Conservation (phyloP, 2,113 vertebrate species). For the Macquaria ambigua region DNA sequence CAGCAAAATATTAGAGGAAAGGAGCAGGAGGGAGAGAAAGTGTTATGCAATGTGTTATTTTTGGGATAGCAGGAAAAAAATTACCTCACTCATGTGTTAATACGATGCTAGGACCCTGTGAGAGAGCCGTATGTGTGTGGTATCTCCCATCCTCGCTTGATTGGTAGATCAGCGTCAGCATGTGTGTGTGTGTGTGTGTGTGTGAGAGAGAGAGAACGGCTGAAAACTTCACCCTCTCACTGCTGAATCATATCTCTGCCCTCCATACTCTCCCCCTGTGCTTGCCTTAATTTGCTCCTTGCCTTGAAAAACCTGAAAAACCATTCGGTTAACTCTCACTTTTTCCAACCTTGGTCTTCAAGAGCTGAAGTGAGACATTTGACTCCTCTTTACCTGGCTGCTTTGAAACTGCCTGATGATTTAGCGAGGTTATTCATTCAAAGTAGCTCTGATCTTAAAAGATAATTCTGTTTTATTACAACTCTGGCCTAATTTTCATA, state of each 20-base stretch:
- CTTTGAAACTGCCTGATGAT: slow-evolving; percentile 5
- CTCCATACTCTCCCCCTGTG: slow-evolving; percentile 43
- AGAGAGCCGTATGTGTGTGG: slow-evolving; percentile 20
- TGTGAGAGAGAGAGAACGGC: neutral
- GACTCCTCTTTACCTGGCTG: neutral
- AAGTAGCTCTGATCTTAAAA: neutral
- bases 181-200: slow-evolving; percentile 22
- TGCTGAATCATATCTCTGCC: slow-evolving; percentile 58
- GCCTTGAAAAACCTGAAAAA: slow-evolving; percentile 42
- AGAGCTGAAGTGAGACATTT: slow-evolving; percentile 17
- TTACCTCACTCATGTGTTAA: slow-evolving; percentile 30
- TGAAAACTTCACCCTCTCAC: slow-evolving; percentile 40
- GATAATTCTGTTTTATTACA: neutral
- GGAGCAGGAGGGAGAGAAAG: slow-evolving; percentile 9
- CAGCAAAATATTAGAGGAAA: slow-evolving; percentile 7
- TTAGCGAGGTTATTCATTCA: neutral
- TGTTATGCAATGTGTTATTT: slow-evolving; percentile 57
- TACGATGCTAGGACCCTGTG: slow-evolving; percentile 31
- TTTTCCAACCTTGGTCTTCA: neutral
- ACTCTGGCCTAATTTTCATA: neutral
- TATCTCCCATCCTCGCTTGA: slow-evolving; percentile 33
- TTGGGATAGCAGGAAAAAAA: slow-evolving; percentile 36
- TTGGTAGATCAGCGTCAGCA: neutral
- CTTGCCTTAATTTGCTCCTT: slow-evolving; percentile 41
- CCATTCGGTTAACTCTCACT: slow-evolving; percentile 12